Conservation (phyloP, 1,140 invertebrate genomes). For the Oryzaephilus surinamensis region DNA sequence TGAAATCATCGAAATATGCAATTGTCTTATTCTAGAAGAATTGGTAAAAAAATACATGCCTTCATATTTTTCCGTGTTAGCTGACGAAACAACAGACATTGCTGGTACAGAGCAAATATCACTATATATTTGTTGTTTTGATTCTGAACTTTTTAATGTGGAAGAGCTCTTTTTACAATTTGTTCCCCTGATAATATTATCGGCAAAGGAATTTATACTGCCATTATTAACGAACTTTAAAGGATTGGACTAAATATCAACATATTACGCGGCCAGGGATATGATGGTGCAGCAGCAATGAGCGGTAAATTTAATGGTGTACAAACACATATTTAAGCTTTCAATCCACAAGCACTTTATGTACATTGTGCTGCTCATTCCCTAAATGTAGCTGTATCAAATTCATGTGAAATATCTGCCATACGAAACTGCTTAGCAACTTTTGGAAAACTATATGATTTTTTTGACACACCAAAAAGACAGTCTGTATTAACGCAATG, state of each 20-base stretch:
- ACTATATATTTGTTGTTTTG: too few species aligned
- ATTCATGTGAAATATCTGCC: conserved; percentile 3
- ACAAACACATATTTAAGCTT: conserved; percentile 12
- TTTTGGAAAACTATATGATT: background rate
- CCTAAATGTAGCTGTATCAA: conserved; percentile 11
- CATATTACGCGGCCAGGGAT: conserved; percentile 25
- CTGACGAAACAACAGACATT: too few species aligned
- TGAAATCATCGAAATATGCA: too few species aligned
- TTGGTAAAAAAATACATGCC: too few species aligned
- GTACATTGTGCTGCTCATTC: conserved; percentile 10
- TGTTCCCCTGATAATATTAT: conserved; percentile 19
- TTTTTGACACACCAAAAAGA: too few species aligned
- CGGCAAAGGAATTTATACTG: conserved; percentile 9
- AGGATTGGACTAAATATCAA: conserved; percentile 19
- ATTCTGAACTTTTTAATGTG: too few species aligned
- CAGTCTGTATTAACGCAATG: too few species aligned
- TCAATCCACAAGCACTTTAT: conserved; percentile 12
- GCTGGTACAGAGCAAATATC: too few species aligned
- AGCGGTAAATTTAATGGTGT: conserved; percentile 23
- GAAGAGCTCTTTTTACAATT: too few species aligned
- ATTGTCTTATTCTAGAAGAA: too few species aligned
- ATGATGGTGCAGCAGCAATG: conserved; percentile 28
- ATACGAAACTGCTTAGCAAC: conserved; percentile 3
- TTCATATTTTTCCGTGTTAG: too few species aligned
- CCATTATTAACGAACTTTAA: conserved; percentile 11